Base-by-base conservation (phyloP, 2,113 vertebrate genomes). In the Strigops habroptila region DNA sequence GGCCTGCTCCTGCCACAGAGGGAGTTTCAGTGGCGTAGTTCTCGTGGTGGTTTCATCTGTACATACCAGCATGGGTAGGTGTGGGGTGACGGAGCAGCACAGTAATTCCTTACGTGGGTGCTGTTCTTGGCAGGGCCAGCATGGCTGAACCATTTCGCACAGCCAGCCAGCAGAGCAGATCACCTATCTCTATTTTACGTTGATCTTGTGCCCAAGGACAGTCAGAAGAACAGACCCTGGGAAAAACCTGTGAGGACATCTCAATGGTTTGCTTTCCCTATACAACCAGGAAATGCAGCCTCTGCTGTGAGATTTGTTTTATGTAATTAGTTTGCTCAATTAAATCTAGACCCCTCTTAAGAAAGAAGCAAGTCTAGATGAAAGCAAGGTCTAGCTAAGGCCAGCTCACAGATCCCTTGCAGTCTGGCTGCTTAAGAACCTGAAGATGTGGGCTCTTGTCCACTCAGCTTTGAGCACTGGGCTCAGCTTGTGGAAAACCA, bases 311-410 rank as follows among this genome's bases (percentile, higher is more conserved):
- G 89, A 70, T 73, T 85, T 73, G 86, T 62, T 88, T 71, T 33
- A 85, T 41, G 86, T 77, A 84, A 95, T 81, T 3, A 73, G 41
- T 83, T 90, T 82, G 55, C 86, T 88, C 68, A 21, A 82, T 96
- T 94, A 93, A 96, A 95, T 93, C 93, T 69, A 91, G 90, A 96
- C 82, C 82, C 18, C 60, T 80, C 82, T 83, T 85, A 70, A 64
- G 57, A 59, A 62, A 57, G 37, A 67, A 41, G 27, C 21, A 6
- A 46, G 31, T 41, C 55, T 57, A 44, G 60, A 18, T 55, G 37
- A 16, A 52, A 63, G 69, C n/a, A 27, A 73, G 52, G 62, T 53
- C 37, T 68, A 46, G 10, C 62, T 35, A 28, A 81, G 52, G 10
- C 82, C 73, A 28, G 46, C 73, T 55, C 60, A 8, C 52, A 44